phyloP scores from a whole-genome alignment of 2,797 vertebrate genomes.

The Morelia viridis region DNA sequence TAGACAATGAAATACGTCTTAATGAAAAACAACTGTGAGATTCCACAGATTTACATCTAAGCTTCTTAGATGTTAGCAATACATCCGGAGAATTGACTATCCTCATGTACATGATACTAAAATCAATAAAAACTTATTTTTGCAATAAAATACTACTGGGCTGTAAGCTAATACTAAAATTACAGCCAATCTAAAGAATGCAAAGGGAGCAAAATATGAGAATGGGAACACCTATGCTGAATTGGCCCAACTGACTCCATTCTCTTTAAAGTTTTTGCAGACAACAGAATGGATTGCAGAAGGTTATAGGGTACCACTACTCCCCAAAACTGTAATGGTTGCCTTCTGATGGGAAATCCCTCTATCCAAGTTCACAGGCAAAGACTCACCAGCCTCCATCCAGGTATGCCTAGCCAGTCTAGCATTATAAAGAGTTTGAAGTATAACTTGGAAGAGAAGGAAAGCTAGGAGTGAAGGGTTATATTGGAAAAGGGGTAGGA shows the following conservation, averaged over 20 bases:
- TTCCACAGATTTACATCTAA: slow-evolving; percentile 38
- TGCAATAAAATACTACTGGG: slow-evolving; percentile 7
- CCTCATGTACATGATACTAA: slow-evolving; percentile 33
- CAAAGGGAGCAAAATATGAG: not conserved
- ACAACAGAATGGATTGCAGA: not conserved
- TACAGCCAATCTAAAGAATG: slow-evolving; percentile 36
- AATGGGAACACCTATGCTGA: not conserved
- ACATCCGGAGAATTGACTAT: slow-evolving; percentile 22
- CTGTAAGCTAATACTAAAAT: slow-evolving; percentile 11
- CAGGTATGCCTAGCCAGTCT: no score
- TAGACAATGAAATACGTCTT: slow-evolving; percentile 51
- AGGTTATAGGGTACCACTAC: not conserved
- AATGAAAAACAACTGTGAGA: slow-evolving; percentile 36
- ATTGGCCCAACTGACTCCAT: not conserved
- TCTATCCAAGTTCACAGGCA: no score
- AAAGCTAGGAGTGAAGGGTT: no score
- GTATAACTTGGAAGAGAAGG: no score
- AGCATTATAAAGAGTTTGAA: no score
- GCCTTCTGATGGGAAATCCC: no score
- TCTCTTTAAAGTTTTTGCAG: not conserved
- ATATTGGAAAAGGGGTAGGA: no score
- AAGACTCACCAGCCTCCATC: no score
- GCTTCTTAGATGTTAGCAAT: slow-evolving; percentile 40
- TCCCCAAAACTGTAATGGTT: not conserved
- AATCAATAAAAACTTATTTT: slow-evolving; percentile 28